Conservation (phyloP, 2,113 vertebrate species). For the Otocyon megalotis region DNA sequence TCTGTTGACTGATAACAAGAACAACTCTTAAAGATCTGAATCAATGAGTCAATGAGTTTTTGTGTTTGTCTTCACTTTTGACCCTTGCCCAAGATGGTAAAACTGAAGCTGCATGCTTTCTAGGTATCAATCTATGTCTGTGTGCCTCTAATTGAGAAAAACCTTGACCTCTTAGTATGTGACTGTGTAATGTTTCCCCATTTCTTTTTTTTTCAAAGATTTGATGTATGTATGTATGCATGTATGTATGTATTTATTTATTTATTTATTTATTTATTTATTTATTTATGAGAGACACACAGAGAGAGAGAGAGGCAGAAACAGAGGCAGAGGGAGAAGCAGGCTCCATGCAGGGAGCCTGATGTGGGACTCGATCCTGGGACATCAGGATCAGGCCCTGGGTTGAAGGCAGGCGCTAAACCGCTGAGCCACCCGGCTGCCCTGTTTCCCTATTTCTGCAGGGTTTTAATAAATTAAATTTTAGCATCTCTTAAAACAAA, state of each 20-base stretch:
- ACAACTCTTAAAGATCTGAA: background rate
- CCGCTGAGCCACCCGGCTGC: no score
- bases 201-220: background rate
- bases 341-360: no score
- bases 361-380: no score
- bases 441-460: background rate
- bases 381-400: no score
- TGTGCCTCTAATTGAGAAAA: background rate
- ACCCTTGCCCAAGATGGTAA: background rate
- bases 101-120: background rate
- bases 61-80: background rate
- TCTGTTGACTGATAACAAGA: background rate
- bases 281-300: no score
- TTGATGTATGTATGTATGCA: no score
- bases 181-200: background rate
- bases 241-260: no score
- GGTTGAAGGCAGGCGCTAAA: no score
- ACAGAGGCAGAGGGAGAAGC: no score
- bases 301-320: no score
- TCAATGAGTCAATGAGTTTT: background rate
- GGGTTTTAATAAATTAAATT: conserved; percentile 8
- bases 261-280: no score
- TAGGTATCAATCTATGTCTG: background rate
- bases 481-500: background rate
- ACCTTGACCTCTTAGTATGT: background rate